These are phyloP conservation scores for Beroe forskalii DNA, from an alignment of 37 sponge, comb jelly and placozoan genomes.

Conservation along the genomic window DNA sequence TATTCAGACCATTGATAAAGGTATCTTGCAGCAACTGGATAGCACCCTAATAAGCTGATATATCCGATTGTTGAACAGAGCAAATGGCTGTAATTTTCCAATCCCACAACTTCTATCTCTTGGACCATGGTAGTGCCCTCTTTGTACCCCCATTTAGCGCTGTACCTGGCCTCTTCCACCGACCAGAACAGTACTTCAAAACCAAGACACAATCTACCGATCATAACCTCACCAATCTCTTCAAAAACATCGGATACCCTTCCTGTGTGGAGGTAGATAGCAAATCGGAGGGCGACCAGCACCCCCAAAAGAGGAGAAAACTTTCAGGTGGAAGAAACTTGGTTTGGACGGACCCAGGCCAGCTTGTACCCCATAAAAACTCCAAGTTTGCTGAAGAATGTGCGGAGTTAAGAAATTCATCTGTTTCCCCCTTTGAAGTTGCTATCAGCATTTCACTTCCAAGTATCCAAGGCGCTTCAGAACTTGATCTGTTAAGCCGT, in stretches of 20 bases:
- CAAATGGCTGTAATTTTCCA: slow-evolving; percentile 1
- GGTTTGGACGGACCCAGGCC: not conserved
- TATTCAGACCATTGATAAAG: too few species aligned
- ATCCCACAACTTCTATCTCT: not conserved
- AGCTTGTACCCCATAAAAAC: slow-evolving; percentile 26
- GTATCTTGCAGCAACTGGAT: too few species aligned
- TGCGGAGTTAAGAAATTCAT: not conserved
- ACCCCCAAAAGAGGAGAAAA: slow-evolving; percentile 23
- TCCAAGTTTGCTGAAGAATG: not conserved
- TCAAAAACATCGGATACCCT: not conserved
- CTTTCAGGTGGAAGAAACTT: not conserved
- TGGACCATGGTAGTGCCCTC: not conserved
- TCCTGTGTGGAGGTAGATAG: not conserved
- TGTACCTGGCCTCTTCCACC: slow-evolving; percentile 45
- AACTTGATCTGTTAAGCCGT: not conserved
- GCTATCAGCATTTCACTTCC: not conserved
- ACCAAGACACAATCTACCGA: not conserved
- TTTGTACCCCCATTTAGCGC: not conserved
- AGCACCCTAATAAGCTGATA: too few species aligned
- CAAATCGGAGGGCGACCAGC: not conserved
- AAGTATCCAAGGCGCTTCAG: not conserved
- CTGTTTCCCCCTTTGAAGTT: not conserved
- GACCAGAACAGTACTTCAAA: slow-evolving; percentile 51
- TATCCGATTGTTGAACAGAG: too few species aligned
- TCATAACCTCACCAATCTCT: not conserved